Evolutionary conservation across 2,797 vertebrate genomes (phyloP).

Genomic region (Hephaestus fuliginosus): DNA sequence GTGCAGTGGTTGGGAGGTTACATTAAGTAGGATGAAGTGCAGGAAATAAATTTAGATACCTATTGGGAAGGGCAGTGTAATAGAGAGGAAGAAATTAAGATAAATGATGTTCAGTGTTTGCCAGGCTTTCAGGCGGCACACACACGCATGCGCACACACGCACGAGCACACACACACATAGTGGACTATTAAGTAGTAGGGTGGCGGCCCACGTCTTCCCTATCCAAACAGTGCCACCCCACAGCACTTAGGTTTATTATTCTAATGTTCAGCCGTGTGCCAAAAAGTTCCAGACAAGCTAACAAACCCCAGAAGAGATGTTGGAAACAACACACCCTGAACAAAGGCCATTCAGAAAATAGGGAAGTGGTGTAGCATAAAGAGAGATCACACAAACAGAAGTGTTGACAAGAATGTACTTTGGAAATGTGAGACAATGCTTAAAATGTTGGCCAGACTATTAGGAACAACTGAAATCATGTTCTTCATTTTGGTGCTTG

Average conservation of each 20-base stretch:
- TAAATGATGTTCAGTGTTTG: conserved; percentile 50
- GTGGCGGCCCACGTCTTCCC: conserved; percentile 50
- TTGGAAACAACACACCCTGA: conserved; percentile 28
- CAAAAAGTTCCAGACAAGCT: conserved; percentile 42
- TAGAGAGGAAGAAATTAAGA: conserved; percentile 52
- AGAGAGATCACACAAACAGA: conserved; percentile 9
- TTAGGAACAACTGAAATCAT: not conserved
- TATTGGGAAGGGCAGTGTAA: conserved; percentile 27
- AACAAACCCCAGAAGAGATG: conserved; percentile 31
- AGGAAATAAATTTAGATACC: conserved; percentile 40
- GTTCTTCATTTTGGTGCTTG: not conserved
- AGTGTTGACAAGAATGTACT: conserved; percentile 13
- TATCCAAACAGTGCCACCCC: conserved; percentile 63
- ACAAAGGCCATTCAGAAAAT: conserved; percentile 39
- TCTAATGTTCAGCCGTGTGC: conserved; percentile 46
- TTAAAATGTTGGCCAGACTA: not conserved
- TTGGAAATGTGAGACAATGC: not conserved
- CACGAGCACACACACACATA: conserved; percentile 4
- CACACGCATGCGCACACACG: not conserved
- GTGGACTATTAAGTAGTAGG: conserved; percentile 45
- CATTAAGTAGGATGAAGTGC: conserved; percentile 18
- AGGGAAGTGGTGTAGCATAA: conserved; percentile 30
- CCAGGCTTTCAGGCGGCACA: conserved; percentile 13
- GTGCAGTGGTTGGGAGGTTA: not conserved
- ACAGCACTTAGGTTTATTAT: conserved; percentile 60